A percentile compares a stretch with the other conserved stretches of the same genome.
Conservation (phyloP, 2,797 vertebrate species). For the Lophotriccus pileatus region DNA sequence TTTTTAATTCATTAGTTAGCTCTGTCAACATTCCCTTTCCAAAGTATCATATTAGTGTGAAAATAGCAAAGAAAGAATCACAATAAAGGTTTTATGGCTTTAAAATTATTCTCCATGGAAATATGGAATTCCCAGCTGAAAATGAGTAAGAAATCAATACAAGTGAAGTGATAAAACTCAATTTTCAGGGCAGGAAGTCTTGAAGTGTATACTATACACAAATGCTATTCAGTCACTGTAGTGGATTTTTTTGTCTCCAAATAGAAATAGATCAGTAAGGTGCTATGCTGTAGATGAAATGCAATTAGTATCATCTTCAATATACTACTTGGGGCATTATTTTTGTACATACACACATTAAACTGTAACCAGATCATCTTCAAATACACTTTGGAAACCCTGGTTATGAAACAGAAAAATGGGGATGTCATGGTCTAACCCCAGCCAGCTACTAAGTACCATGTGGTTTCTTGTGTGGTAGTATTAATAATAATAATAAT, state of each 20-base stretch:
- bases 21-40: not conserved
- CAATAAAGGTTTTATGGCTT: not conserved
- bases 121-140: not conserved
- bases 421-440: not conserved
- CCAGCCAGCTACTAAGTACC: not conserved
- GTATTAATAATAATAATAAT: not conserved
- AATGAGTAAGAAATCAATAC: not conserved
- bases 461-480: not conserved
- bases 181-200: not conserved
- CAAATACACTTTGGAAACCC: not conserved
- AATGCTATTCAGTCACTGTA: not conserved
- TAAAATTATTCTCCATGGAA: not conserved
- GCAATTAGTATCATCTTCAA: not conserved
- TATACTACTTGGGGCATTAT: not conserved
- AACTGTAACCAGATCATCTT: not conserved
- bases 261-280: not conserved
- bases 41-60: not conserved
- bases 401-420: not conserved
- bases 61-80: not conserved
- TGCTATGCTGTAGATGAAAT: not conserved
- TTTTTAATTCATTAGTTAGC: not conserved
- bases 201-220: not conserved
- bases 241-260: not conserved
- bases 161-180: not conserved
- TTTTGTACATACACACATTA: not conserved